phyloP scores from a whole-genome alignment of 2,797 vertebrate genomes.

The Amphiprion clarkii region DNA sequence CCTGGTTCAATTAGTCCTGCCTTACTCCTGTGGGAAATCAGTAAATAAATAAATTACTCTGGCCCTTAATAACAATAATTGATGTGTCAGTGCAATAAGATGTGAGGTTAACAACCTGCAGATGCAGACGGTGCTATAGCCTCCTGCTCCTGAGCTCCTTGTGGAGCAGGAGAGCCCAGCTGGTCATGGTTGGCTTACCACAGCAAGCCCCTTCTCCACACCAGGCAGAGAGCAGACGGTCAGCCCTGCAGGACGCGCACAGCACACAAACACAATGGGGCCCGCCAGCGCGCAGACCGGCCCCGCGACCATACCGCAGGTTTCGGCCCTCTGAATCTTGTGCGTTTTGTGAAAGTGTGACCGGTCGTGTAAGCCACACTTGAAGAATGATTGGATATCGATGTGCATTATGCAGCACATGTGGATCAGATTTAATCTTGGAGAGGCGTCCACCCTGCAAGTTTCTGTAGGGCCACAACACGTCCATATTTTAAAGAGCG shows the following conservation, averaged over 20 bases:
- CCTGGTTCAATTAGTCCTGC: conserved; percentile 79
- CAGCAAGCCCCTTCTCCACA: conserved; percentile 65
- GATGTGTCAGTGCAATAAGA: conserved; percentile 83
- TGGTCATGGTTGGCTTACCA: conserved; percentile 72
- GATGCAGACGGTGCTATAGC: conserved; percentile 63
- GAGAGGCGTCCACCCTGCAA: conserved; percentile 22
- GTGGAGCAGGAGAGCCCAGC: conserved; percentile 69
- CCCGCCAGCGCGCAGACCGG: conserved; percentile 16
- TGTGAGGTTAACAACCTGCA: conserved; percentile 79
- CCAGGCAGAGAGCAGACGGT: conserved; percentile 70
- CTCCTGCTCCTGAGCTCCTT: conserved; percentile 60
- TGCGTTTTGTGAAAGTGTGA: conserved; percentile 38
- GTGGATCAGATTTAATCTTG: conserved; percentile 40
- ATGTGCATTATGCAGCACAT: conserved; percentile 60
- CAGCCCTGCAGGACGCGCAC: conserved; percentile 60
- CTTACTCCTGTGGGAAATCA: conserved; percentile 78
- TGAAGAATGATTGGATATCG: conserved; percentile 63
- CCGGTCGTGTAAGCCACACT: conserved; percentile 48
- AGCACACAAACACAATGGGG: conserved; percentile 45
- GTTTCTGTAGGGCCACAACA: conserved; percentile 39
- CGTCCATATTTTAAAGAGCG: conserved; percentile 38
- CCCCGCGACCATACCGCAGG: conserved; percentile 28
- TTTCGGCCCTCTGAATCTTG: conserved; percentile 35
- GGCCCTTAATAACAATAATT: conserved; percentile 84
- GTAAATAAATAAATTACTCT: conserved; percentile 83